These are phyloP conservation scores for Cavia aperea DNA, from an alignment of 2,113 vertebrate species.

Conservation along the genomic window DNA sequence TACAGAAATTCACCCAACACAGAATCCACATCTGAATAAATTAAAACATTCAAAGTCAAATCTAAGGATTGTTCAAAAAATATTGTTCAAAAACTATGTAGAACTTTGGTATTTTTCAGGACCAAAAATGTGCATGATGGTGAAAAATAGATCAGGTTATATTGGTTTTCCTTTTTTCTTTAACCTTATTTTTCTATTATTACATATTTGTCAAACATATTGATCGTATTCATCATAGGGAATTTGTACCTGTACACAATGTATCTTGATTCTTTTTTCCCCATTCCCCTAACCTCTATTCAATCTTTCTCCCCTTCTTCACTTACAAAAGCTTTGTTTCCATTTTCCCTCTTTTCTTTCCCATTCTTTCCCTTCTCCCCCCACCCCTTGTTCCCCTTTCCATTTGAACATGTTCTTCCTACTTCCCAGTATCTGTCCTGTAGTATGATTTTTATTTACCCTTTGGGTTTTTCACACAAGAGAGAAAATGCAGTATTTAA, in stretches of 20 bases:
- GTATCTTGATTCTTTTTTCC: background rate
- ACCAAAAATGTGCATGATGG: background rate
- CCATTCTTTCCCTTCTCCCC: background rate
- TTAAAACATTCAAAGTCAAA: slow-evolving; percentile 32
- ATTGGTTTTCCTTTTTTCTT: background rate
- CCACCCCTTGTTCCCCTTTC: background rate
- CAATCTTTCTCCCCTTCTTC: background rate
- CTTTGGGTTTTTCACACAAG: background rate
- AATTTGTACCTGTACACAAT: background rate
- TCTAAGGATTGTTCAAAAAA: background rate
- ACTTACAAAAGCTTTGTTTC: background rate
- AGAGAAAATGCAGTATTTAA: background rate
- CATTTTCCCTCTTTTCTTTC: background rate
- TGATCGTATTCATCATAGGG: background rate
- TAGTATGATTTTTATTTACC: background rate
- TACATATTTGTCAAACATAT: background rate
- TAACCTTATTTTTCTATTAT: background rate
- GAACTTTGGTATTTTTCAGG: background rate
- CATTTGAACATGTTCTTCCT: background rate
- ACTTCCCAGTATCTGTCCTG: background rate
- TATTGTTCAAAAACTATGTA: background rate
- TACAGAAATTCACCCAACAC: slow-evolving; percentile 14
- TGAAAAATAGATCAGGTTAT: background rate
- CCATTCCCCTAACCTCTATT: background rate
- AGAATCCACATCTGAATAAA: slow-evolving; percentile 18